Percentiles rank a stretch among this genome's conserved stretches.
These are phyloP conservation scores for Chymomyza costata DNA, from an alignment of 1,140 invertebrate genomes.

Conservation along the genomic window DNA sequence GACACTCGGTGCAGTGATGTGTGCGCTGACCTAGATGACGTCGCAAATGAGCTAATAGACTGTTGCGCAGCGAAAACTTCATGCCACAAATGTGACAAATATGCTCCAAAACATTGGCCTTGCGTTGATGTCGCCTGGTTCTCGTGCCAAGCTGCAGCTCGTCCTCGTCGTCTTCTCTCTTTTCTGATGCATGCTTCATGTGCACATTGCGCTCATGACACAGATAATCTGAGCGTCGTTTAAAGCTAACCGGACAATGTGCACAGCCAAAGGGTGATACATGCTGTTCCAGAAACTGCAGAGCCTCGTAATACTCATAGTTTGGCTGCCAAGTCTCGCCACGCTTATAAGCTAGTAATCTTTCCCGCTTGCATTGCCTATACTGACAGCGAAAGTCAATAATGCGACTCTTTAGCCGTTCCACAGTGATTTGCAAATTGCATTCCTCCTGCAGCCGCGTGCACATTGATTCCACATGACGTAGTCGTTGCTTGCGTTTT, in stretches of 20 bases:
- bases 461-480: constrained; percentile 50
- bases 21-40: constrained; percentile 50
- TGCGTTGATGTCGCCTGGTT: constrained; percentile 1
- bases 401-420: constrained; percentile 51
- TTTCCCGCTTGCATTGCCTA: constrained; percentile 50
- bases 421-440: constrained; percentile 53
- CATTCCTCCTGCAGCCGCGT: constrained; percentile 51
- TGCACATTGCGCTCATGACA: constrained; percentile 52
- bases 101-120: constrained; percentile 30
- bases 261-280: constrained; percentile 54
- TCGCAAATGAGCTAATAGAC: constrained; percentile 46
- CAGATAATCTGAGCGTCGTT: constrained; percentile 44
- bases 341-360: constrained; percentile 21
- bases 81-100: constrained; percentile 66
- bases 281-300: constrained; percentile 56
- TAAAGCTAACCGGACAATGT: constrained; percentile 36
- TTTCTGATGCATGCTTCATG: constrained; percentile 21
- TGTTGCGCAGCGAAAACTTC: constrained; percentile 57
- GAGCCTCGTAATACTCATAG: constrained; percentile 51
- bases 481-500: constrained; percentile 43
- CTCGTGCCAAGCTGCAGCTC: constrained; percentile 4
- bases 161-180: constrained; percentile 3
- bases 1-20: constrained; percentile 45
- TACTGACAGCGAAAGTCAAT: constrained; percentile 62
- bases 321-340: constrained; percentile 31